A percentile compares a stretch with the other conserved stretches of the same genome.
phyloP scores from a whole-genome alignment of 1,140 invertebrate species.

The Pomacea maculata region DNA sequence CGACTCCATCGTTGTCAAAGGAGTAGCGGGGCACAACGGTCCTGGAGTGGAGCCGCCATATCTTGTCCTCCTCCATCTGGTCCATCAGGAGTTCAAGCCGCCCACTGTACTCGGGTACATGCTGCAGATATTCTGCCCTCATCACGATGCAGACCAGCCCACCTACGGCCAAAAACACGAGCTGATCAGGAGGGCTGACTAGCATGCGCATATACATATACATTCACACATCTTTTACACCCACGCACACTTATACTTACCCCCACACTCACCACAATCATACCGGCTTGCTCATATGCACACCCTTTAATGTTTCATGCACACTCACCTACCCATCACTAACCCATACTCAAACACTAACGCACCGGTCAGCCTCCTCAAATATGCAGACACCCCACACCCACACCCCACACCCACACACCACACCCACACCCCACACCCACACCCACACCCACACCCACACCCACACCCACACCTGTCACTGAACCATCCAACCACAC shows the following conservation, averaged over 20 bases:
- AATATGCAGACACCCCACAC: neutral
- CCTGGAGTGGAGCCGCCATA: slow-evolving; percentile 55
- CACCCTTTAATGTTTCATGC: neutral
- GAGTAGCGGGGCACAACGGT: slow-evolving; percentile 54
- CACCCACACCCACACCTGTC: too few relatives aligned
- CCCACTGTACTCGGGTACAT: slow-evolving; percentile 62
- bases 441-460: too few relatives aligned
- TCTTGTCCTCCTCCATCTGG: slow-evolving; percentile 47
- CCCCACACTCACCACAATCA: neutral
- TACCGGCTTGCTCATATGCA: neutral
- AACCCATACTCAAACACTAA: neutral
- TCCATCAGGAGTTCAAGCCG: slow-evolving; percentile 60
- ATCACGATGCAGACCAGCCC: slow-evolving; percentile 64
- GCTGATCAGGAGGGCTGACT: neutral
- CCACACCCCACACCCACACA: too few relatives aligned
- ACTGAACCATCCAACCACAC: neutral
- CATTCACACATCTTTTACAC: neutral
- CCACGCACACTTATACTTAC: neutral
- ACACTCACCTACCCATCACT: neutral
- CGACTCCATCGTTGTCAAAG: slow-evolving; percentile 50
- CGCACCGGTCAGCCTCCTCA: neutral
- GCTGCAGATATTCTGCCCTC: slow-evolving; percentile 64
- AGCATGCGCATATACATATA: neutral
- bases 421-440: too few relatives aligned
- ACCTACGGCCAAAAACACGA: slow-evolving; percentile 38